These are phyloP conservation scores for Drosophila pruinosa DNA, from an alignment of 1,140 invertebrate species.

Conservation along the genomic window DNA sequence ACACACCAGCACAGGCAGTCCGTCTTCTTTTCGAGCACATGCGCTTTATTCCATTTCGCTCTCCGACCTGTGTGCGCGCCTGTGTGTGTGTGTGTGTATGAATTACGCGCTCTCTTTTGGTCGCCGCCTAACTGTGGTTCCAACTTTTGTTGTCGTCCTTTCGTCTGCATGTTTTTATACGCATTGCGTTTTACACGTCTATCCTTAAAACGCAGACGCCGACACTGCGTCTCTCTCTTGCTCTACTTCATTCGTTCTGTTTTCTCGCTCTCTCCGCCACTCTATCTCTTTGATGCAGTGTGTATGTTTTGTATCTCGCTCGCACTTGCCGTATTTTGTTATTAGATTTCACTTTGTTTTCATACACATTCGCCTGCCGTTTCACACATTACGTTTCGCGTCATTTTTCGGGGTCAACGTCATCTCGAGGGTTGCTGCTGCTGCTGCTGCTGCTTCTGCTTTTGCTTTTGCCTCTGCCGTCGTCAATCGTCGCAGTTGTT, in stretches of 20 bases:
- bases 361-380: conserved; percentile 69
- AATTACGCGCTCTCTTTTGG: conserved; percentile 27
- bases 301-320: conserved; percentile 38
- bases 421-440: conserved; percentile 72
- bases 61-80: conserved; percentile 17
- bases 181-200: conserved; percentile 72
- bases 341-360: conserved; percentile 79
- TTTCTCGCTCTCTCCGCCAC: conserved; percentile 8
- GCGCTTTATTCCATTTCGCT: conserved; percentile 42
- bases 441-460: conserved; percentile 27
- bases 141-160: conserved; percentile 59
- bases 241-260: no score
- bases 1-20: conserved; percentile 3
- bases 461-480: conserved; percentile 40
- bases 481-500: conserved; percentile 45
- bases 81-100: background rate
- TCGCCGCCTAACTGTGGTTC: conserved; percentile 50
- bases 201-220: conserved; percentile 60
- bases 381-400: conserved; percentile 78
- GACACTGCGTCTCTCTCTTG: conserved; percentile 3
- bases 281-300: conserved; percentile 10
- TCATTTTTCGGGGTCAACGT: conserved; percentile 81
- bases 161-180: conserved; percentile 72
- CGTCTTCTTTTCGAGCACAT: conserved; percentile 48
- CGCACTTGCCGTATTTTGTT: conserved; percentile 52